Percentiles rank a stretch among this genome's conserved stretches.
Conservation (phyloP, 2,113 vertebrate genomes). For the Strix aluco region DNA sequence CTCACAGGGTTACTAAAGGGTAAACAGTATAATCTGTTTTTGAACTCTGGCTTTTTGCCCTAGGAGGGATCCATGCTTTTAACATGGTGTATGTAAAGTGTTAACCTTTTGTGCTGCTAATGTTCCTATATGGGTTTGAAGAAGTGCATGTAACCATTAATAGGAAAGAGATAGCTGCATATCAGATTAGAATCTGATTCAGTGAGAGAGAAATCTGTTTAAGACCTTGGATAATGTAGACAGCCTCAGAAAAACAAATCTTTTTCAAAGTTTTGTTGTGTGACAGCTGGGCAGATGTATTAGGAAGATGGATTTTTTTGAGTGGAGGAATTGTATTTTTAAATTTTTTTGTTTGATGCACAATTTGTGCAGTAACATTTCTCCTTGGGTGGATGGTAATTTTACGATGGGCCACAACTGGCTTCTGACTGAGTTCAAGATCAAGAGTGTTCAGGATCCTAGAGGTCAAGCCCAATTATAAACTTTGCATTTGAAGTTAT, state of each 20-base stretch:
- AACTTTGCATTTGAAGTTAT: not conserved
- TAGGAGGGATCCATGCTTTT: not conserved
- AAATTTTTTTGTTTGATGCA: not conserved
- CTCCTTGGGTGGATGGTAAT: not conserved
- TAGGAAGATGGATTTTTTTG: not conserved
- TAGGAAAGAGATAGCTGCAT: not conserved
- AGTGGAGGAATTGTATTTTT: not conserved
- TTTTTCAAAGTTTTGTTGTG: not conserved
- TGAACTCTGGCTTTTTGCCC: not conserved
- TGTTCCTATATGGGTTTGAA: not conserved
- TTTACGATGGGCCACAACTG: not conserved
- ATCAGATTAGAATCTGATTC: not conserved
- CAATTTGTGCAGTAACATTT: not conserved
- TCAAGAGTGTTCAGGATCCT: not conserved
- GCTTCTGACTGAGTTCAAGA: not conserved
- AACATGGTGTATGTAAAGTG: not conserved
- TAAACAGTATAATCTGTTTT: not conserved
- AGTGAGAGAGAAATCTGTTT: not conserved
- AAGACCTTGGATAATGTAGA: not conserved
- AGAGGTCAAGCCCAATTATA: not conserved
- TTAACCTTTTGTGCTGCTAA: not conserved
- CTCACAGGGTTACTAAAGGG: not conserved
- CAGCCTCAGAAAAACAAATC: not conserved
- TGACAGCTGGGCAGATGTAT: not conserved
- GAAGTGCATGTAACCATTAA: not conserved